Evolutionary conservation across 2,113 vertebrate species (phyloP), one percentile per base, ranked within the genome.

Genomic region (Notiomystis cincta): DNA sequence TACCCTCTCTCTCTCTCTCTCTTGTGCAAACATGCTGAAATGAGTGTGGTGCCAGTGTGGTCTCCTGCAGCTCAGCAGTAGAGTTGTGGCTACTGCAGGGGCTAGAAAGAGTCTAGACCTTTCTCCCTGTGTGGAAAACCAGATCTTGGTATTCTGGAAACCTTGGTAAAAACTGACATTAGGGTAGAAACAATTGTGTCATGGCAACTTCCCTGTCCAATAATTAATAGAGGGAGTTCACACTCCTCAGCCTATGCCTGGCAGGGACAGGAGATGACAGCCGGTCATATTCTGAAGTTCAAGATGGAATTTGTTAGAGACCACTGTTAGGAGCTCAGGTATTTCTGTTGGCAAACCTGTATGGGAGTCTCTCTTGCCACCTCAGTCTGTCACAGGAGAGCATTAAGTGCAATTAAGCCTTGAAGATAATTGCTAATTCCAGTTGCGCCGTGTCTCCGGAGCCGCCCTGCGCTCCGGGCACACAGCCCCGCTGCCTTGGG

Each of bases 401-500:
- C 62, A 82, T 94, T 87, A 94, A 89, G 85, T 5, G 1, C 79
- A 94, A 97, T 94, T 95, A 97, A 95, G 62, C 73, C 75, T 82
- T 60, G 86, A 95, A 89, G 65, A 72, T 44, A 54, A n/a, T 44
- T 2, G 3, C 61, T 94, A 51, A 85, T 62, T 82, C 53, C 47
- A 72, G 35, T 19, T 89, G 28, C 86, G 64, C 80, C 15, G 5
- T 45, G 70, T 79, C 70, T 96, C 89, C 0, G 2, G 86, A 67
- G 9, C 16, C 64, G 80, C 54, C 89, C 93, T 93, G 93, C 4
- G 79, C 69, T 85, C 31, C 58, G 70, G 71, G 42, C 25, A 3
- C 14, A 5, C 79, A 13, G 37, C 44, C 83, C 76, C 54, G 50
- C 28, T 67, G 62, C 19, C 82, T 23, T 40, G 62, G 48, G 61